These are phyloP conservation scores for Camponotus vicinus DNA, from an alignment of 1,140 invertebrate species.

Conservation along the genomic window DNA sequence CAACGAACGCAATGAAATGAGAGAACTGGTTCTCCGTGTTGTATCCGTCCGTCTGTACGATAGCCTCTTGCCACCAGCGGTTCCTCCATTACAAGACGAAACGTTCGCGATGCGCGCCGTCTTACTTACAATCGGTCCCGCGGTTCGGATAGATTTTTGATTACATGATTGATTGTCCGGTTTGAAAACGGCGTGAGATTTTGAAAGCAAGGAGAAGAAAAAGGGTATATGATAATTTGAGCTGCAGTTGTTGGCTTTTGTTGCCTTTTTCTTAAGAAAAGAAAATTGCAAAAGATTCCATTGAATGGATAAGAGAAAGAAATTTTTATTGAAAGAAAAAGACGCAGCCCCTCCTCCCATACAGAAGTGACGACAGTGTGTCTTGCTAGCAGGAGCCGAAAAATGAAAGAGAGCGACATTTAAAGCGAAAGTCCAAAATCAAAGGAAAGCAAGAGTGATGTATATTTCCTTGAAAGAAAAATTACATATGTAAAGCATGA, in stretches of 20 bases:
- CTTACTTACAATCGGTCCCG: background rate
- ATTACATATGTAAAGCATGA: background rate
- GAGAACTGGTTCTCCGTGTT: conserved; percentile 86
- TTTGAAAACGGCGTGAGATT: background rate
- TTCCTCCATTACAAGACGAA: conserved; percentile 68
- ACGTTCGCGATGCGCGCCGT: conserved; percentile 44
- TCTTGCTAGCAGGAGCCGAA: background rate
- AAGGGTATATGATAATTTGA: background rate
- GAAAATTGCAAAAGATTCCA: no score
- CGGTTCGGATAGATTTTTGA: background rate
- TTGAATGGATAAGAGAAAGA: background rate
- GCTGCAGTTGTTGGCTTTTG: no score
- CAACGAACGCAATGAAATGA: conserved; percentile 87
- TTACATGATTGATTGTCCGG: background rate
- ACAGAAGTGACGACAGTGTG: background rate
- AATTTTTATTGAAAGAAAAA: background rate
- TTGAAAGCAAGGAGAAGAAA: background rate
- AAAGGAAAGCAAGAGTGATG: background rate
- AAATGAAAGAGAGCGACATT: background rate
- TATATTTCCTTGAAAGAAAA: background rate
- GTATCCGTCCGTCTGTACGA: conserved; percentile 81
- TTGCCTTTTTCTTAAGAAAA: no score
- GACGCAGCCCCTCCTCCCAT: background rate
- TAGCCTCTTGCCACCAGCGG: conserved; percentile 76
- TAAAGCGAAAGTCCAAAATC: background rate